Base-by-base conservation (phyloP, 2,888 invertebrate genomes). In the Caenorhabditis wallacei region DNA sequence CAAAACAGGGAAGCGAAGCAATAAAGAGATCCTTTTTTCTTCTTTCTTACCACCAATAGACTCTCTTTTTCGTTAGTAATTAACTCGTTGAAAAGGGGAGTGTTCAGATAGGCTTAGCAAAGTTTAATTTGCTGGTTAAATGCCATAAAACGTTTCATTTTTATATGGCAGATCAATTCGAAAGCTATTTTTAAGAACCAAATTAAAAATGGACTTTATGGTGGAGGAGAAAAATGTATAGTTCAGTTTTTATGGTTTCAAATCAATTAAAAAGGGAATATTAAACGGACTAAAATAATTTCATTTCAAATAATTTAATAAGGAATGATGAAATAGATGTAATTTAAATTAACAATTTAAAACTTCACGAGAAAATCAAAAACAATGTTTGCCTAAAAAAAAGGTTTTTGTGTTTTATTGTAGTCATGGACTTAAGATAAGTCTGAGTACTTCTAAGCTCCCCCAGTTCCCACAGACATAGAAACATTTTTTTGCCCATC, bases 111-210 rank as follows among this genome's bases (percentile, higher is more conserved):
- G 30, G 53, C 53, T 69, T 56, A 66, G 26, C 46, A 48, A 74
- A 74, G 64, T 64, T 64, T 56, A 64, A 74, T 64, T 26, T 22
- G 20, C 24, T 51, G 13, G 46, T 40, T 40, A 53, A 54, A 40
- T 43, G 53, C 18, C 68, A 24, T 72, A 40, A 72, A 63, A 72
- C 72, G 72, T 72, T 72, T 71, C 61, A 71, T 48, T 24, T 59
- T 57, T 59, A 59, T 37, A 48, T 46, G 16, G 61, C 61, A 40
- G 22, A 35, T 40, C 30, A 30, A 30, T 30, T 30, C 18, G 7
- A 13, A 40, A 24, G 51, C 46, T 71, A 71, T 71, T 71, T 35
- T n/a, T 40, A 54, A 43, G n/a, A 4, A 35, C 22, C 10, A 22
- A 22, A 59, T 59, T 59, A 30, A 30, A 56, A 56, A n/a, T 18